Percentiles rank a stretch among this genome's conserved stretches.
These are phyloP conservation scores for Drosophila pachea DNA, from an alignment of 1,140 invertebrate species.

Conservation along the genomic window DNA sequence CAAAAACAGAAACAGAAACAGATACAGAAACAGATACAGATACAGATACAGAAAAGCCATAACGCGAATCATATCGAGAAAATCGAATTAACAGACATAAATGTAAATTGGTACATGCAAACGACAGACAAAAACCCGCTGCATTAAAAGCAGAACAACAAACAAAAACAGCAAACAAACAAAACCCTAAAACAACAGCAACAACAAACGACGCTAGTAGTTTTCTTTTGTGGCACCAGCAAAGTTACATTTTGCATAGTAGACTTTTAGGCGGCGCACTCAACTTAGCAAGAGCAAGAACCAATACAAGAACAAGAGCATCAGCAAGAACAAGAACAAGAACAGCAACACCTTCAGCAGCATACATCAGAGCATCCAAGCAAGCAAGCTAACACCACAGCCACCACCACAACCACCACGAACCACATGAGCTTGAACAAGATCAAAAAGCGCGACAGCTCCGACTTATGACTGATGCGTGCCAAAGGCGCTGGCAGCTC, in stretches of 20 bases:
- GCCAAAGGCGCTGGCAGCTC: slow-evolving; percentile 56
- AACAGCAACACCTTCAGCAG: slow-evolving; percentile 49
- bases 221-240: slow-evolving; percentile 65
- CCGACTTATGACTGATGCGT: slow-evolving; percentile 79
- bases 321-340: slow-evolving; percentile 39
- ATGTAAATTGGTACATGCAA: slow-evolving; percentile 67
- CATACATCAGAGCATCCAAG: slow-evolving; percentile 40
- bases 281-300: slow-evolving; percentile 43
- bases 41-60: slow-evolving; percentile 1
- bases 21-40: not conserved
- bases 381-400: slow-evolving; percentile 27
- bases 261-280: slow-evolving; percentile 70
- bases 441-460: slow-evolving; percentile 78
- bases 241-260: slow-evolving; percentile 66
- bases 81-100: slow-evolving; percentile 45
- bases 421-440: slow-evolving; percentile 77
- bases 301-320: slow-evolving; percentile 35
- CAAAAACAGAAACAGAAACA: slow-evolving; percentile 31
- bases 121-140: slow-evolving; percentile 38
- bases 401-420: slow-evolving; percentile 45
- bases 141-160: slow-evolving; percentile 24
- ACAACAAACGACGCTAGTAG: slow-evolving; percentile 63
- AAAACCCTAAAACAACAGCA: slow-evolving; percentile 21
- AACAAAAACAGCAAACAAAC: slow-evolving; percentile 34
- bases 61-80: slow-evolving; percentile 34